Evolutionary conservation across 2,113 vertebrate genomes (phyloP).

Genomic region (Dendrocopos noguchii): DNA sequence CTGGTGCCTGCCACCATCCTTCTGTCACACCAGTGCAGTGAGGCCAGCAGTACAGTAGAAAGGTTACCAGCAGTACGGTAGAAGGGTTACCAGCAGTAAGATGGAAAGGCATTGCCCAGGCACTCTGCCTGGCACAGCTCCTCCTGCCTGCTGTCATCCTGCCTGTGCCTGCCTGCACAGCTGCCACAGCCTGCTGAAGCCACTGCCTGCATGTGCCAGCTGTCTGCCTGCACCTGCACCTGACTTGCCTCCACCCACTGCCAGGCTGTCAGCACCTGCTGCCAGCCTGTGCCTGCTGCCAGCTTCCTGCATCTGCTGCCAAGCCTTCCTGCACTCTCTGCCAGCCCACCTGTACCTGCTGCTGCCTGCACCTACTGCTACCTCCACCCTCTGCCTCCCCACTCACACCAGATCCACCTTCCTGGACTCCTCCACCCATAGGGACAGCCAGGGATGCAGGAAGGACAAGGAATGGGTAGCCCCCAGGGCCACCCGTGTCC

Average conservation of each 20-base stretch:
- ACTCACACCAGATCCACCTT: not conserved
- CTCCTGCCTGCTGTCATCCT: not conserved
- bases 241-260: not conserved
- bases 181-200: not conserved
- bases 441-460: no score
- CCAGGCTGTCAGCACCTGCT: not conserved
- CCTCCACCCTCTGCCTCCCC: not conserved
- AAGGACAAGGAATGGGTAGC: not conserved
- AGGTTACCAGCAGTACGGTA: not conserved
- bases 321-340: not conserved
- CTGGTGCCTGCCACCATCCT: not conserved
- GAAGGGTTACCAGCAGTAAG: not conserved
- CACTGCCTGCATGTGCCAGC: not conserved
- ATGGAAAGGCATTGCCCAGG: not conserved
- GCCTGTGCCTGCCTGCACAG: not conserved
- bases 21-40: rapidly evolving
- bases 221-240: not conserved
- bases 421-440: not conserved
- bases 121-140: not conserved
- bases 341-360: not conserved
- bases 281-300: not conserved
- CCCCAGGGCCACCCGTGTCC: not conserved
- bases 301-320: not conserved
- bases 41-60: not conserved
- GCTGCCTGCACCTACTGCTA: not conserved